Percentiles rank a stretch among this genome's conserved stretches.
Conservation (phyloP, 1,140 invertebrate species). For the Polyergus mexicanus region DNA sequence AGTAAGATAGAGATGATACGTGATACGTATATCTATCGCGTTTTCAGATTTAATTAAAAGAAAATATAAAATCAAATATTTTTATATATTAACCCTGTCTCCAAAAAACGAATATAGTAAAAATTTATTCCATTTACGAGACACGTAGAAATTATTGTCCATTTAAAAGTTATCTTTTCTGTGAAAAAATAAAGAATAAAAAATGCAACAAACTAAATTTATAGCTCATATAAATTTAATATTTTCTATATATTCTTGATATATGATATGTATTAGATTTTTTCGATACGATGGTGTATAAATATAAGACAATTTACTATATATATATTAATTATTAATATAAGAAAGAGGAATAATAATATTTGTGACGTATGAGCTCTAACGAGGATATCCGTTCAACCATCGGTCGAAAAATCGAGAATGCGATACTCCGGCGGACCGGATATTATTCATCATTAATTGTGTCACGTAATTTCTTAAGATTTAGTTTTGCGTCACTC, state of each 20-base stretch:
- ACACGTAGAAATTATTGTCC: background rate
- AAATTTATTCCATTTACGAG: background rate
- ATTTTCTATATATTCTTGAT: background rate
- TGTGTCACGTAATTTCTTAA: slow-evolving; percentile 62
- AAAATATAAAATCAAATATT: background rate
- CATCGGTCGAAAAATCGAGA: slow-evolving; percentile 16
- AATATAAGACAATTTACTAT: background rate
- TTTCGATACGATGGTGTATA: background rate
- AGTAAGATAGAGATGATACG: background rate
- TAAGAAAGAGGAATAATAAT: background rate
- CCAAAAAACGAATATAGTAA: background rate
- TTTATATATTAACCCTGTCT: background rate
- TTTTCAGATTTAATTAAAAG: background rate
- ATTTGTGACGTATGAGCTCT: slow-evolving; percentile 28
- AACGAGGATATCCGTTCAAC: slow-evolving; percentile 9
- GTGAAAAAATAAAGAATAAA: background rate
- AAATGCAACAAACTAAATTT: background rate
- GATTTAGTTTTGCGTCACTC: slow-evolving; percentile 46
- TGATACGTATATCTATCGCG: background rate
- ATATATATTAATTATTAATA: too few species aligned
- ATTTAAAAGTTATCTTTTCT: background rate
- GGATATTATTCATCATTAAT: slow-evolving; percentile 62
- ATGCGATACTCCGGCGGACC: background rate
- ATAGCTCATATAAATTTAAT: background rate
- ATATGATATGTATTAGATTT: background rate